Conservation (phyloP, 2,113 vertebrate species). For the Caranx melampygus region DNA sequence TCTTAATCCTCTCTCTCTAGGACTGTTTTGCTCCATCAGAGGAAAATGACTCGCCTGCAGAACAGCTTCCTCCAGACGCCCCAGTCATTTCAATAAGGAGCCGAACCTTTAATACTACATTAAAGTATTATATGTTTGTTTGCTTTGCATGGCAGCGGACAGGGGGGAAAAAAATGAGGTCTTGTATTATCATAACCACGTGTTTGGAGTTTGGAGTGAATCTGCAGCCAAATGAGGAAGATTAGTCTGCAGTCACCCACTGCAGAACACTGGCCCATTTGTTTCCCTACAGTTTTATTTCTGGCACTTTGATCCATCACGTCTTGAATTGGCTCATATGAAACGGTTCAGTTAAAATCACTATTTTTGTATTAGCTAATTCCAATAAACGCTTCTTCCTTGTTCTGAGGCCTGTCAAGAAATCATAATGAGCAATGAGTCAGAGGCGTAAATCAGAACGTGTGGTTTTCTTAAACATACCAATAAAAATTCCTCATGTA, state of each 20-base stretch:
- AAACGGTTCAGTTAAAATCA: slow-evolving; percentile 22
- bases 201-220: slow-evolving; percentile 41
- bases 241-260: slow-evolving; percentile 12
- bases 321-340: background rate
- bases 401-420: slow-evolving; percentile 3
- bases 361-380: slow-evolving; percentile 26
- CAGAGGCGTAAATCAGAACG: slow-evolving; percentile 7
- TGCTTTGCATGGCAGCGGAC: slow-evolving; percentile 29
- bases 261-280: slow-evolving; percentile 21
- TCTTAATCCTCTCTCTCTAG: background rate
- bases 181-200: slow-evolving; percentile 37
- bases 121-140: slow-evolving; percentile 57
- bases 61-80: slow-evolving; percentile 11
- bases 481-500: background rate
- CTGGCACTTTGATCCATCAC: slow-evolving; percentile 9
- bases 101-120: slow-evolving; percentile 38
- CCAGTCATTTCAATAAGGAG: slow-evolving; percentile 39
- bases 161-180: background rate
- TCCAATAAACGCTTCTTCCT: slow-evolving; percentile 7
- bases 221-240: slow-evolving; percentile 27
- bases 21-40: background rate
- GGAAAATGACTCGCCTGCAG: slow-evolving; percentile 2
- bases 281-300: slow-evolving; percentile 33
- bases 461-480: too few relatives aligned
- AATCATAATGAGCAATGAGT: background rate